Conservation (phyloP, 2,113 vertebrate genomes). For the Mustela nigripes region DNA sequence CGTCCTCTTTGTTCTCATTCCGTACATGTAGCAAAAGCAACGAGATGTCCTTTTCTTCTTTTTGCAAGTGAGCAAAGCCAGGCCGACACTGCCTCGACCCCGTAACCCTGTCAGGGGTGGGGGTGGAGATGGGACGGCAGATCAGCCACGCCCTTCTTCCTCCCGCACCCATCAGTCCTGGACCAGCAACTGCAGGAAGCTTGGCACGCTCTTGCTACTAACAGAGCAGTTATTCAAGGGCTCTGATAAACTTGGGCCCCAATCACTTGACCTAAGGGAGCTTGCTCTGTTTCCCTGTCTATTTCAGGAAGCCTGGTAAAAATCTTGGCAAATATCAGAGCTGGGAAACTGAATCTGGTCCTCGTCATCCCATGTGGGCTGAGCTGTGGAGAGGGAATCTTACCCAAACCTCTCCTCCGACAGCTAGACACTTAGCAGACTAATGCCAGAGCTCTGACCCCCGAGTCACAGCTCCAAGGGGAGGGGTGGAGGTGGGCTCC, state of each 20-base stretch:
- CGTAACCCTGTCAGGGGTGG: rapidly evolving
- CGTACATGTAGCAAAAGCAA: background rate
- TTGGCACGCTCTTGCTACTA: background rate
- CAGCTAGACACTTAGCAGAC: slow-evolving; percentile 17
- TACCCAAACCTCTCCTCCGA: background rate
- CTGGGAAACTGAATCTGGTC: slow-evolving; percentile 60
- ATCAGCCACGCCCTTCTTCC: background rate
- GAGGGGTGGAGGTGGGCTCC: background rate
- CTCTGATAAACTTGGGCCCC: background rate
- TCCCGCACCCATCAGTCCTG: background rate
- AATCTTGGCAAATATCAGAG: slow-evolving; percentile 60
- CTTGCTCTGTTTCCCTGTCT: slow-evolving; percentile 39
- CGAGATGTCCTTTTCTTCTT: background rate
- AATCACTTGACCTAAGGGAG: slow-evolving; percentile 51
- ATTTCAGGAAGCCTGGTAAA: slow-evolving; percentile 77
- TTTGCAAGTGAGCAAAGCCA: background rate
- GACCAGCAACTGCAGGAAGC: rapidly evolving
- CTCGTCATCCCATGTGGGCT: slow-evolving; percentile 24
- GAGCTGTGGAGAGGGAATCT: slow-evolving; percentile 45
- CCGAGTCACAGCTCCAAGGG: background rate
- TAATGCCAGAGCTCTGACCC: slow-evolving; percentile 2
- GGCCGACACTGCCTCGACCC: background rate
- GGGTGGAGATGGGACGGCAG: background rate
- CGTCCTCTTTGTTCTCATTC: background rate
- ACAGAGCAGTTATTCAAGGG: background rate